Evolutionary conservation across 2,113 vertebrate genomes (phyloP).

Genomic region (Sander vitreus): DNA sequence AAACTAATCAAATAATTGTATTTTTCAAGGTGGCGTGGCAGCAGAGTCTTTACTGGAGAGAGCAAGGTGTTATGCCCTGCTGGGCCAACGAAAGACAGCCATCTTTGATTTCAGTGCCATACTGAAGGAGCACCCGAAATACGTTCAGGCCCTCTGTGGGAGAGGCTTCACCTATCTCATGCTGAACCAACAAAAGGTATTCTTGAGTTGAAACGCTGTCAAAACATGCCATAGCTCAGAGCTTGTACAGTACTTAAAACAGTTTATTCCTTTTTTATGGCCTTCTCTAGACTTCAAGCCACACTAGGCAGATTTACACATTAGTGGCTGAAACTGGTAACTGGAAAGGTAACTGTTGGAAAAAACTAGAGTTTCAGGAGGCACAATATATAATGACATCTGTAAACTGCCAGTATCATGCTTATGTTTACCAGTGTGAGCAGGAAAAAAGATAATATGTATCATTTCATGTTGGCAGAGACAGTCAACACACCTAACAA

Average conservation of each 20-base stretch:
- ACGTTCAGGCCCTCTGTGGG: slow-evolving; percentile 89
- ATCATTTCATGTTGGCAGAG: neutral
- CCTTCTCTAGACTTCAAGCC: neutral
- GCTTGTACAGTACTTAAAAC: neutral
- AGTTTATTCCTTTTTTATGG: no score
- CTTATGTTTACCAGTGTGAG: neutral
- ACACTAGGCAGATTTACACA: neutral
- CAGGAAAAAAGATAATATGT: neutral
- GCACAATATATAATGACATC: neutral
- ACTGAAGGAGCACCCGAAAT: slow-evolving; percentile 86
- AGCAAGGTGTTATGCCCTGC: slow-evolving; percentile 88
- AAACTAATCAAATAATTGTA: neutral
- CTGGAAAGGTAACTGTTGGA: neutral
- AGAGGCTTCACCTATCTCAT: slow-evolving; percentile 89
- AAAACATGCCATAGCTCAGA: neutral
- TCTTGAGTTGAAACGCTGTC: neutral
- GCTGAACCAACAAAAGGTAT: slow-evolving; percentile 92
- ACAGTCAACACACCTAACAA: neutral
- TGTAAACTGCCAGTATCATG: neutral
- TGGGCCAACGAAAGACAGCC: slow-evolving; percentile 93
- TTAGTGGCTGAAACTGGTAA: neutral
- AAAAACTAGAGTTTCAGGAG: neutral
- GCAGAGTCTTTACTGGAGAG: slow-evolving; percentile 89
- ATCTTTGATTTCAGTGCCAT: slow-evolving; percentile 92
- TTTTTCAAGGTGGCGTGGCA: slow-evolving; percentile 84